These are phyloP conservation scores for Drosophila stalkeri DNA, from an alignment of 2,888 invertebrate genomes.

Conservation along the genomic window DNA sequence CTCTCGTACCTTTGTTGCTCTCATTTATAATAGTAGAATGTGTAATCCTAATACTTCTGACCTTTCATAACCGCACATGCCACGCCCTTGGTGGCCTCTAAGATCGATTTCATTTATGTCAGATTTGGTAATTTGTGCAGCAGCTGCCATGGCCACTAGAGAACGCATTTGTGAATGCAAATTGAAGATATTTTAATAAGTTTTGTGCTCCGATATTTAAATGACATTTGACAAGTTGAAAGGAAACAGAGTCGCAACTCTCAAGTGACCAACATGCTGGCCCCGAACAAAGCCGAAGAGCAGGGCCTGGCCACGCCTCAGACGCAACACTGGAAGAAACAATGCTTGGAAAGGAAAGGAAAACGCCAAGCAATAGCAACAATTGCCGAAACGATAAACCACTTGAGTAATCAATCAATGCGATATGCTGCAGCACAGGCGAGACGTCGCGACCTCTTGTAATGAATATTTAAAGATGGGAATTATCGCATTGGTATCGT, in stretches of 20 bases:
- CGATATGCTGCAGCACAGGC: conserved; percentile 56
- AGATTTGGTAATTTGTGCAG: conserved; percentile 44
- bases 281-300: conserved; percentile 26
- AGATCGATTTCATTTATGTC: conserved; percentile 69
- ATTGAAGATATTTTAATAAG: conserved; percentile 57
- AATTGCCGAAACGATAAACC: conserved; percentile 72
- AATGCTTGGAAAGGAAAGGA: conserved; percentile 41
- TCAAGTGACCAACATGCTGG: conserved; percentile 77
- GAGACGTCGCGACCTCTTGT: conserved; percentile 62
- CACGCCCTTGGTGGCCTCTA: conserved; percentile 70
- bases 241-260: conserved; percentile 72
- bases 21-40: conserved; percentile 1
- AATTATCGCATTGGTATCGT: conserved; percentile 69
- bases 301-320: conserved; percentile 29
- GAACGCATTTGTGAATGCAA: conserved; percentile 57
- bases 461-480: conserved; percentile 77
- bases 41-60: conserved; percentile 11
- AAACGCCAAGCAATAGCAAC: conserved; percentile 61
- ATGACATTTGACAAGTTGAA: conserved; percentile 56
- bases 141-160: conserved; percentile 59
- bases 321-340: conserved; percentile 40
- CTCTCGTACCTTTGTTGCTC: not conserved
- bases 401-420: conserved; percentile 79
- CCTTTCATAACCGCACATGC: conserved; percentile 42
- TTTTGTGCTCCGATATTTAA: conserved; percentile 33